Evolutionary conservation across 1,140 invertebrate species (phyloP).

Genomic region (Drosophila ambigua): DNA sequence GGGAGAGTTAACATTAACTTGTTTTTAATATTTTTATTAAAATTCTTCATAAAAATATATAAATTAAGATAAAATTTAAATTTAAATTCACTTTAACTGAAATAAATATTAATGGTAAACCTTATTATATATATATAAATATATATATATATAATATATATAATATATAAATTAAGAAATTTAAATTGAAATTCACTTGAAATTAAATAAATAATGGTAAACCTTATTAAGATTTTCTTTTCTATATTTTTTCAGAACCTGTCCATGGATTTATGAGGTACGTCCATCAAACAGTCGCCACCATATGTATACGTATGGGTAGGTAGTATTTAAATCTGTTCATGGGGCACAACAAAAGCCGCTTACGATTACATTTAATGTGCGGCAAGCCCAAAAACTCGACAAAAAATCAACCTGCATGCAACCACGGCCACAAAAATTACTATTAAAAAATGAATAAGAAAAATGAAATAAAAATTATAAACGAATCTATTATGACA

Average conservation of each 20-base stretch:
- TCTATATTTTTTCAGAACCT: slow-evolving; percentile 60
- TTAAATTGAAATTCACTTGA: slow-evolving; percentile 3
- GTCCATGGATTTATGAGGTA: slow-evolving; percentile 77
- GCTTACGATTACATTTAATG: slow-evolving; percentile 63
- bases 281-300: slow-evolving; percentile 36
- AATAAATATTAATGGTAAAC: slow-evolving; percentile 16
- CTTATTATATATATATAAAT: no score
- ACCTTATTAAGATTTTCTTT: slow-evolving; percentile 2
- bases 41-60: background rate
- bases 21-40: no score
- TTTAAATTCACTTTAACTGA: slow-evolving; percentile 2
- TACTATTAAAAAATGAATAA: slow-evolving; percentile 9
- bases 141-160: no score
- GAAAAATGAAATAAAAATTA: slow-evolving; percentile 58
- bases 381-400: slow-evolving; percentile 16
- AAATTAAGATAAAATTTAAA: background rate
- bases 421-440: slow-evolving; percentile 5
- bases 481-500: slow-evolving; percentile 81
- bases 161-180: background rate
- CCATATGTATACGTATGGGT: slow-evolving; percentile 14
- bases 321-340: slow-evolving; percentile 53
- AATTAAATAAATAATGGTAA: slow-evolving; percentile 15
- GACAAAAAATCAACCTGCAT: slow-evolving; percentile 57
- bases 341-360: slow-evolving; percentile 58
- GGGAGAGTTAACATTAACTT: no score